These are phyloP conservation scores for Dysmachus trigonus DNA, from an alignment of 2,888 invertebrate genomes.

Conservation along the genomic window DNA sequence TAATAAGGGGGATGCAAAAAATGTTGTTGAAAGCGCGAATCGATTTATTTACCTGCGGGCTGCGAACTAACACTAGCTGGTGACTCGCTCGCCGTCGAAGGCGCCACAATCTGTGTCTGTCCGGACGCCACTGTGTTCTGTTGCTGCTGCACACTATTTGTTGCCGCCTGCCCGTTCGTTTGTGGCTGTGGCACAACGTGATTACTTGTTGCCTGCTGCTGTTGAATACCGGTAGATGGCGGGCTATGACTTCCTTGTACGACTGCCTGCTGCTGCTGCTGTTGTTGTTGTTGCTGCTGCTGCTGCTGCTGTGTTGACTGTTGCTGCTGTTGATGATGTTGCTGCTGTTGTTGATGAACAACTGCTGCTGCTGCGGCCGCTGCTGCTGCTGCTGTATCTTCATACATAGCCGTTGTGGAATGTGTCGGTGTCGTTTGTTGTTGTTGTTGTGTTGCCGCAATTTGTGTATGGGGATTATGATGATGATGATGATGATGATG, in stretches of 20 bases:
- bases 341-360: conserved; percentile 49
- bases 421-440: conserved; percentile 67
- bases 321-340: conserved; percentile 57
- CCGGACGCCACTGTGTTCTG: conserved; percentile 64
- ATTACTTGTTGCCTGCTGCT: conserved; percentile 43
- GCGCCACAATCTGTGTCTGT: conserved; percentile 66
- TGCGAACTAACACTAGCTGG: conserved; percentile 69
- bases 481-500: conserved; percentile 53
- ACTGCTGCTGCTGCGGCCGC: conserved; percentile 45
- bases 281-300: conserved; percentile 56
- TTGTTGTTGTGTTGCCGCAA: conserved; percentile 64
- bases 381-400: conserved; percentile 64
- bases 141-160: conserved; percentile 48
- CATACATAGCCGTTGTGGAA: conserved; percentile 70
- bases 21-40: neutral
- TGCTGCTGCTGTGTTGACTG: conserved; percentile 57
- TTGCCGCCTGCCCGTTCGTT: conserved; percentile 42
- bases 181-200: conserved; percentile 53
- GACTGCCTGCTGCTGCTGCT: conserved; percentile 54
- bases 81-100: conserved; percentile 70
- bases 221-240: neutral
- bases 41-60: conserved; percentile 60
- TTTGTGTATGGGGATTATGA: conserved; percentile 63
- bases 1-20: neutral
- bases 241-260: conserved; percentile 44